Evolutionary conservation across 2,888 invertebrate species (phyloP).

Genomic region (Monopis laevigella): DNA sequence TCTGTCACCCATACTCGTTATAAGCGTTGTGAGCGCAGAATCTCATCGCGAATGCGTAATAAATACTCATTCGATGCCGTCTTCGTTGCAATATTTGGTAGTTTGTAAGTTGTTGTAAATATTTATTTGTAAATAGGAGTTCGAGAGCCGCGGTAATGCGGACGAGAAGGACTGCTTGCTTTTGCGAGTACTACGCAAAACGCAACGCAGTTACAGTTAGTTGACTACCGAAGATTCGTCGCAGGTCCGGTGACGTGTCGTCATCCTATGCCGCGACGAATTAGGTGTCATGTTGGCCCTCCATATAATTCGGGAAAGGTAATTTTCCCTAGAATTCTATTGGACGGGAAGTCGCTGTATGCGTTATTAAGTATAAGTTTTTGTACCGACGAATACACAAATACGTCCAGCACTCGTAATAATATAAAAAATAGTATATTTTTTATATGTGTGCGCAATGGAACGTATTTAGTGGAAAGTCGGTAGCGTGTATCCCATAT

Average conservation of each 20-base stretch:
- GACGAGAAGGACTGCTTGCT: slow-evolving; percentile 40
- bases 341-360: slow-evolving; percentile 49
- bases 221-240: slow-evolving; percentile 33
- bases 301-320: slow-evolving; percentile 64
- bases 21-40: slow-evolving; percentile 36
- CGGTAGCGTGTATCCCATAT: slow-evolving; percentile 93
- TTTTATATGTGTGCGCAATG: slow-evolving; percentile 1
- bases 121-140: slow-evolving; percentile 32
- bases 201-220: slow-evolving; percentile 32
- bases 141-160: slow-evolving; percentile 61
- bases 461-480: slow-evolving; percentile 47
- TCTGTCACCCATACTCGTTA: slow-evolving; percentile 93
- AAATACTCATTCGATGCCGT: slow-evolving; percentile 10
- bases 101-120: slow-evolving; percentile 23
- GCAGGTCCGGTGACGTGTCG: too few relatives aligned
- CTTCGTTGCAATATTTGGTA: slow-evolving; percentile 22
- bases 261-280: slow-evolving; percentile 24
- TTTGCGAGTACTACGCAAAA: slow-evolving; percentile 42
- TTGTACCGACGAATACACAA: slow-evolving; percentile 54
- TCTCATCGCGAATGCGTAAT: slow-evolving; percentile 2
- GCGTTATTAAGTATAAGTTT: slow-evolving; percentile 37
- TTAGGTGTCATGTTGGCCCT: slow-evolving; percentile 44
- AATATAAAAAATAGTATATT: slow-evolving; percentile 10
- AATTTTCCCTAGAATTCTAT: slow-evolving; percentile 62
- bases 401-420: slow-evolving; percentile 24